Conservation (phyloP, 2,888 invertebrate genomes). For the Drosophila merina region DNA sequence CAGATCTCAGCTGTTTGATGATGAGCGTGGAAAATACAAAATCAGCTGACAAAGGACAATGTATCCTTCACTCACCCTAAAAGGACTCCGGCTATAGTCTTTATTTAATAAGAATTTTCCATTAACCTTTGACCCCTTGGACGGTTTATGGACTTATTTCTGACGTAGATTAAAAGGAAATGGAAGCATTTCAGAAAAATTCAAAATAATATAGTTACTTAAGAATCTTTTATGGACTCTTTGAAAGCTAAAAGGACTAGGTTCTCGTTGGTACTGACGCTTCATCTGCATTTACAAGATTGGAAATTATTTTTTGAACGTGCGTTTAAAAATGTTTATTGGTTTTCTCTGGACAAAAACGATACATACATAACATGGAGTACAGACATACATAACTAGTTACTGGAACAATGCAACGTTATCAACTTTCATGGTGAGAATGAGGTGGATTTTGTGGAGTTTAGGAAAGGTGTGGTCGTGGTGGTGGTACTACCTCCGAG, state of each 20-base stretch:
- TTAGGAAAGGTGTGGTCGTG: background rate
- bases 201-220: no score
- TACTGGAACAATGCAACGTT: constrained; percentile 47
- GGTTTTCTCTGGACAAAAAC: constrained; percentile 33
- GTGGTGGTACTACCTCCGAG: constrained; percentile 7
- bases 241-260: no score
- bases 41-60: constrained; percentile 17
- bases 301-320: constrained; percentile 29
- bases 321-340: constrained; percentile 57
- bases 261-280: no score
- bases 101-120: background rate
- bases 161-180: background rate
- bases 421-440: constrained; percentile 33
- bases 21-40: constrained; percentile 14
- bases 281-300: no score
- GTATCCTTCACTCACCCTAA: constrained; percentile 8
- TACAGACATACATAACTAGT: constrained; percentile 50
- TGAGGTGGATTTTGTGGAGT: constrained; percentile 1
- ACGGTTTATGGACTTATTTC: background rate
- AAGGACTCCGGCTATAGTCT: background rate
- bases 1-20: constrained; percentile 30
- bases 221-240: no score
- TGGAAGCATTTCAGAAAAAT: background rate
- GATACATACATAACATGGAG: constrained; percentile 45
- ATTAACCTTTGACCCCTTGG: constrained; percentile 9